A percentile compares a stretch with the other conserved stretches of the same genome.
Evolutionary conservation across 1,140 invertebrate species (phyloP).

Genomic region (Caenorhabditis elegans): WBcel235 BX284606.5:14912501-14913000

Average conservation of each 20-base stretch:
- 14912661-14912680: constrained; percentile 11
- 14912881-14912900: background rate
- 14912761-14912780: background rate
- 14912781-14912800: background rate
- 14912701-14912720: background rate
- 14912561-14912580: background rate
- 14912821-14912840: background rate
- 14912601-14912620: constrained; percentile 17
- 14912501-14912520: too few relatives aligned
- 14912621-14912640: background rate
- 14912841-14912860: background rate
- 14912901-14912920: background rate
- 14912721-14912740: constrained; percentile 9
- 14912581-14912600: background rate
- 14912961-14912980: too few relatives aligned
- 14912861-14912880: background rate
- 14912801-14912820: background rate
- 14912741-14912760: constrained; percentile 28
- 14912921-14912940: too few relatives aligned
- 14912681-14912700: constrained; percentile 8
- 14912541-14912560: background rate
- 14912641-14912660: constrained; percentile 30
- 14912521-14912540: background rate
- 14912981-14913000: too few relatives aligned
- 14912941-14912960: too few relatives aligned